Conservation (phyloP, 2,888 invertebrate species). For the Ochropleura leucogaster region DNA sequence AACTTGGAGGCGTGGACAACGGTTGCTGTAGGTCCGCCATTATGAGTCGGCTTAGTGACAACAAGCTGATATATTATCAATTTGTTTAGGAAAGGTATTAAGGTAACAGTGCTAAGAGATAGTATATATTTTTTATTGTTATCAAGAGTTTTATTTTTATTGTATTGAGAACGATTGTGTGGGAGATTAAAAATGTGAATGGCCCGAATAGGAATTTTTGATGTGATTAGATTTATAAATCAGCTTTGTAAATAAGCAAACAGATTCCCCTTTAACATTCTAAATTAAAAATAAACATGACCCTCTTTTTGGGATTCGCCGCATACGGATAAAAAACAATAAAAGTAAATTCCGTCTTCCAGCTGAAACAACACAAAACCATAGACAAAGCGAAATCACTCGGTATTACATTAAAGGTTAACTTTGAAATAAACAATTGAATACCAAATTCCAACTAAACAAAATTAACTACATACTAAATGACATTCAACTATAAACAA, state of each 20-base stretch:
- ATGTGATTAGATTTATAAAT: background rate
- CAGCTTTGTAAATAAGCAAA: background rate
- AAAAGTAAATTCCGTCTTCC: background rate
- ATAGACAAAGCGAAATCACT: slow-evolving; percentile 10
- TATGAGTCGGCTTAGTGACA: slow-evolving; percentile 55
- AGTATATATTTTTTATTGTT: background rate
- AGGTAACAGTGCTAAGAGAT: slow-evolving; percentile 31
- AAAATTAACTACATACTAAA: slow-evolving; percentile 45
- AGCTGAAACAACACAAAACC: slow-evolving; percentile 18
- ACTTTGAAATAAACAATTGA: slow-evolving; percentile 34
- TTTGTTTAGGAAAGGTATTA: slow-evolving; percentile 39
- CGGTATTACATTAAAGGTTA: slow-evolving; percentile 11
- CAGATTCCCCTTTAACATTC: background rate
- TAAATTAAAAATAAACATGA: background rate
- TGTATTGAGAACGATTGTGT: background rate
- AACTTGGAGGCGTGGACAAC: slow-evolving; percentile 40
- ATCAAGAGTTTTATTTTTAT: background rate
- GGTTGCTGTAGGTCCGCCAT: slow-evolving; percentile 43
- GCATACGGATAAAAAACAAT: background rate
- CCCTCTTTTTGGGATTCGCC: background rate
- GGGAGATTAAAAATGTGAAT: slow-evolving; percentile 3
- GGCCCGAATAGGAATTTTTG: background rate
- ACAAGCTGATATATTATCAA: slow-evolving; percentile 40
- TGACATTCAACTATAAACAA: slow-evolving; percentile 37
- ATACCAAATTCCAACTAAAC: slow-evolving; percentile 39